Conservation (phyloP, 2,797 vertebrate species). For the Spondyliosoma cantharus region DNA sequence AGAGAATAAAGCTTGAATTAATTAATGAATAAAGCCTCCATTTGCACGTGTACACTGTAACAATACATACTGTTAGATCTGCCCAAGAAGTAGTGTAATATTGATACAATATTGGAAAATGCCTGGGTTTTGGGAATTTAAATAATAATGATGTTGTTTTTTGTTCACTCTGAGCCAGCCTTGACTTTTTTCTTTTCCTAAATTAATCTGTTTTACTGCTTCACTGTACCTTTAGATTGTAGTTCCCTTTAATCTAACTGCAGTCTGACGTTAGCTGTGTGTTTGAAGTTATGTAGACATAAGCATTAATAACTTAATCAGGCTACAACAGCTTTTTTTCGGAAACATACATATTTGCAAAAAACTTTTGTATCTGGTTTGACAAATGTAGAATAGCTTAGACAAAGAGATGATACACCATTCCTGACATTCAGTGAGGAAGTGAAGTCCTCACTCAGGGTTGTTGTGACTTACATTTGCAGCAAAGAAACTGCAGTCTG, state of each 20-base stretch:
- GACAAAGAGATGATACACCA: constrained; percentile 1
- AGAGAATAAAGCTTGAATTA: too few species aligned
- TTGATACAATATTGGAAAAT: not conserved
- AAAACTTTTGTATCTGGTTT: not conserved
- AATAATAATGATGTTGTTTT: too few species aligned
- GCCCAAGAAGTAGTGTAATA: not conserved
- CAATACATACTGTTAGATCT: not conserved
- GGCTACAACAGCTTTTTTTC: not conserved
- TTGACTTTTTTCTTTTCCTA: not conserved
- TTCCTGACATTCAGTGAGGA: not conserved
- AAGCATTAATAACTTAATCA: not conserved
- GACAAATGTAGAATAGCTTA: not conserved
- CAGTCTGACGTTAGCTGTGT: not conserved
- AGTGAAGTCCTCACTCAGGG: constrained; percentile 20
- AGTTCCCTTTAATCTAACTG: not conserved
- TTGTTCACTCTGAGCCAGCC: too few species aligned
- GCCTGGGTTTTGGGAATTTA: not conserved
- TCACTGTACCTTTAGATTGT: not conserved
- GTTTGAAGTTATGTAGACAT: not conserved
- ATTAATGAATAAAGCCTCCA: too few species aligned
- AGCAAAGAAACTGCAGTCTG: constrained; percentile 22
- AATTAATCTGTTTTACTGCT: not conserved
- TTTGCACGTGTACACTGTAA: not conserved
- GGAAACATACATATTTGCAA: not conserved
- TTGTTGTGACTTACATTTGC: constrained; percentile 27